Base-by-base conservation (phyloP, 1,140 invertebrate genomes). In the Rhizoglyphus robini region DNA sequence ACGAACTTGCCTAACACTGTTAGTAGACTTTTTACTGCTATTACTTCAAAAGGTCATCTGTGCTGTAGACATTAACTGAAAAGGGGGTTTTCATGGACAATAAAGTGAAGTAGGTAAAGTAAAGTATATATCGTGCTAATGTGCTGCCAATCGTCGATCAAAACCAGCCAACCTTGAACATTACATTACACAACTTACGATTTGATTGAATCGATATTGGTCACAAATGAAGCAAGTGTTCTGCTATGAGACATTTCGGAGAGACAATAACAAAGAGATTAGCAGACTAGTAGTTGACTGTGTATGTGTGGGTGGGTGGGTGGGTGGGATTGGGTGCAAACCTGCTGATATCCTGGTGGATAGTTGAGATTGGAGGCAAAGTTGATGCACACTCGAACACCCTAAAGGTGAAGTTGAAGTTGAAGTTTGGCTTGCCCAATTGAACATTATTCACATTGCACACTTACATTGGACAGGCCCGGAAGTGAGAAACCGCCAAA, bases 291-390 rank as follows among this genome's bases (percentile, higher is more conserved):
- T 20, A 49, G 25, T 49, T n/a, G n/a, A n/a, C n/a, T n/a, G n/a
- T n/a, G n/a, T n/a, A n/a, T n/a, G n/a, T n/a, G n/a, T n/a, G n/a
- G n/a, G n/a, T n/a, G n/a, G n/a, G n/a, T n/a, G n/a, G n/a, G n/a
- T n/a, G n/a, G n/a, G n/a, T n/a, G n/a, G n/a, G n/a, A 41, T 41
- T 11, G 36, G 8, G 36, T 8, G 15, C 58, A 4, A 11, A 60
- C 58, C 58, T 60, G 58, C 36, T 60, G 58, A 60, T 60, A 60
- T 2, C 58, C 58, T 60, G 31, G 58, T 38, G 58, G 58, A 46
- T 60, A 60, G 15, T 60, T 54, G 20, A 54, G 51, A 32, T 54
- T 15, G 31, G 58, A 60, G 36, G 31, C 36, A 32, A 60, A 60
- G 27, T 60, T 60, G 27, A 60, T 60, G 15, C 58, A 60, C 2